Evolutionary conservation across 1,140 invertebrate genomes (phyloP).

Genomic region (Meloidogyne floridensis): DNA sequence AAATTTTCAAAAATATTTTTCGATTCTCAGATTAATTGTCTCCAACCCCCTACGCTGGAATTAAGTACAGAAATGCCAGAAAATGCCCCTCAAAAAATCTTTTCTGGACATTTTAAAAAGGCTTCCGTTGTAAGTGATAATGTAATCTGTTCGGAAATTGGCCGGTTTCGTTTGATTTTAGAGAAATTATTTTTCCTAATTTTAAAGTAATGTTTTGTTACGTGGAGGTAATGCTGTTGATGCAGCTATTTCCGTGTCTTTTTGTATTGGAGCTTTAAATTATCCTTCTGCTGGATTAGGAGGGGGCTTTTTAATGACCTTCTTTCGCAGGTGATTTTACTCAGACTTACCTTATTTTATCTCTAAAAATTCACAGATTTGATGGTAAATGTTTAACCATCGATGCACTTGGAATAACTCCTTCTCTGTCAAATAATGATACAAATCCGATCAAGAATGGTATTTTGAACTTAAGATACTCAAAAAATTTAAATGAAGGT

Average conservation of each 20-base stretch:
- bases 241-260: slow-evolving; percentile 78
- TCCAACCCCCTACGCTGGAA: slow-evolving; percentile 3
- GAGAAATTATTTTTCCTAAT: neutral
- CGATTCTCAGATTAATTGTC: slow-evolving; percentile 2
- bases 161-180: slow-evolving; percentile 35
- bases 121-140: slow-evolving; percentile 57
- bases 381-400: slow-evolving; percentile 67
- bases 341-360: neutral
- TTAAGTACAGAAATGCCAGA: too few species aligned
- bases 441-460: slow-evolving; percentile 68
- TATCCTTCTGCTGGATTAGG: slow-evolving; percentile 83
- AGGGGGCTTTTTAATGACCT: slow-evolving; percentile 81
- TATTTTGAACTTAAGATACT: neutral
- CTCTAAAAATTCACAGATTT: slow-evolving; percentile 49
- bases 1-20: neutral
- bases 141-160: slow-evolving; percentile 56
- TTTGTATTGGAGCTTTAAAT: slow-evolving; percentile 82
- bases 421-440: slow-evolving; percentile 71
- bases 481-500: slow-evolving; percentile 13
- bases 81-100: slow-evolving; percentile 18
- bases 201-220: slow-evolving; percentile 75
- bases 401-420: slow-evolving; percentile 81
- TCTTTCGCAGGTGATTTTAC: slow-evolving; percentile 71
- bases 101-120: slow-evolving; percentile 45
- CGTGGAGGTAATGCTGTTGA: slow-evolving; percentile 83